Base-by-base conservation (phyloP, 2,888 invertebrate species). In the Drosophila mayaguana region DNA sequence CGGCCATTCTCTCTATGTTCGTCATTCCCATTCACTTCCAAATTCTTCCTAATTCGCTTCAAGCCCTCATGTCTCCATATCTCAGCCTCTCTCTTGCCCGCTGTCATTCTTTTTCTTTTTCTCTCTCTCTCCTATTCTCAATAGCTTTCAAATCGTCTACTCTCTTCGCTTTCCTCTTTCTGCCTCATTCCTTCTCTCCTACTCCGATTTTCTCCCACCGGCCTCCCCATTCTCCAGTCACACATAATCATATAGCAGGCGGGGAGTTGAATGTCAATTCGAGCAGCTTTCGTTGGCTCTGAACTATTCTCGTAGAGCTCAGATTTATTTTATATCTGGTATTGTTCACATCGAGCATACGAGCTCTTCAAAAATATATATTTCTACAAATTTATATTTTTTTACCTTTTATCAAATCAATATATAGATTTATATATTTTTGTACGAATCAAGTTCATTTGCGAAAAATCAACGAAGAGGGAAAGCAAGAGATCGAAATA, bases 241-340 rank as follows among this genome's bases (percentile, higher is more conserved):
- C 36, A 32, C 32, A 34, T 20, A 18, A 7, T 12, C 50, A 53
- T 53, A 20, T 36, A 53, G 51, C 3, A 36, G 9, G 16, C 51
- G 22, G 1, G 16, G 0, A 36, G 16, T 20, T 16, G 20, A 1
- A 20, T 3, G 20, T 20, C 8, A 4, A 16, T 16, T 25, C 50
- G 8, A 16, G 7, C 28, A 51, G 34, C 8, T 20, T 3, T 20
- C 20, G 2, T 51, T 20, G 0, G 51, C 12, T 14, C 50, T 12
- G 50, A 50, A 1, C 50, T 20, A 1, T 0, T 5, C 5, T 53
- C 1, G 36, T 9, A 11, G 16, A 7, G 2, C 22, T 53, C 45
- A 65, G 11, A 77, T 94, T 95, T 45, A 95, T 94, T 86, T 94
- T 94, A 91, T 95, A 96, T 20, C 94, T 81, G 32, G 73, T 43